phyloP scores from a whole-genome alignment of 2,797 vertebrate species.

The Arnoldichthys spilopterus region DNA sequence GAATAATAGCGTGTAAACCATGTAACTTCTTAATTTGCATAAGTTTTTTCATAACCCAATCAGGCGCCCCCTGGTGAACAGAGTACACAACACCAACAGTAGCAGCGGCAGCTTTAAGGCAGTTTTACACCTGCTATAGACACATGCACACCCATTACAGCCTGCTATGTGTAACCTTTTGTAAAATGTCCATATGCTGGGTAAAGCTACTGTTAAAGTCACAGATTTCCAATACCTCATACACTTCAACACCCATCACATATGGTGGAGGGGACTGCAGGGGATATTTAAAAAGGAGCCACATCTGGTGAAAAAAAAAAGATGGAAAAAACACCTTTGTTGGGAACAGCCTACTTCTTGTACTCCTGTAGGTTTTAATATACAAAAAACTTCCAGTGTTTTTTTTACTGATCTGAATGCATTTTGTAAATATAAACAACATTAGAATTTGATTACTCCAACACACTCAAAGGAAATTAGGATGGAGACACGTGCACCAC shows the following conservation, averaged over 20 bases:
- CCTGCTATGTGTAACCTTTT: conserved; percentile 71
- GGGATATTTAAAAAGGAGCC: conserved; percentile 2
- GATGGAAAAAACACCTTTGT: not conserved
- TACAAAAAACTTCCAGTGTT: no score
- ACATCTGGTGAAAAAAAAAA: conserved; percentile 63
- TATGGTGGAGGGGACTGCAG: conserved; percentile 72
- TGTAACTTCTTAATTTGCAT: not conserved
- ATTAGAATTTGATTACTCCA: no score
- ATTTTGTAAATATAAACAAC: no score
- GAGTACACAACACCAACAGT: not conserved
- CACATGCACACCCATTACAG: conserved; percentile 30
- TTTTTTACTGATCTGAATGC: no score
- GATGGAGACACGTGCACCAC: no score
- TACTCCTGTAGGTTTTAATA: no score
- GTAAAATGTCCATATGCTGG: conserved; percentile 75
- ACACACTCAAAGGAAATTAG: no score
- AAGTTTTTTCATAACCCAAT: not conserved
- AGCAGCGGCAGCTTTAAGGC: not conserved
- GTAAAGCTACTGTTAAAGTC: conserved; percentile 57
- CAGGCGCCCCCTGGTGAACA: conserved; percentile 46
- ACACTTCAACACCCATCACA: conserved; percentile 71
- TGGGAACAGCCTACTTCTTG: not conserved
- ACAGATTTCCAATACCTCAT: conserved; percentile 49
- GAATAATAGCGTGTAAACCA: not conserved
- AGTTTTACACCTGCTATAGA: not conserved